phyloP scores from a whole-genome alignment of 2,888 invertebrate species.

The Nebria brevicollis region DNA sequence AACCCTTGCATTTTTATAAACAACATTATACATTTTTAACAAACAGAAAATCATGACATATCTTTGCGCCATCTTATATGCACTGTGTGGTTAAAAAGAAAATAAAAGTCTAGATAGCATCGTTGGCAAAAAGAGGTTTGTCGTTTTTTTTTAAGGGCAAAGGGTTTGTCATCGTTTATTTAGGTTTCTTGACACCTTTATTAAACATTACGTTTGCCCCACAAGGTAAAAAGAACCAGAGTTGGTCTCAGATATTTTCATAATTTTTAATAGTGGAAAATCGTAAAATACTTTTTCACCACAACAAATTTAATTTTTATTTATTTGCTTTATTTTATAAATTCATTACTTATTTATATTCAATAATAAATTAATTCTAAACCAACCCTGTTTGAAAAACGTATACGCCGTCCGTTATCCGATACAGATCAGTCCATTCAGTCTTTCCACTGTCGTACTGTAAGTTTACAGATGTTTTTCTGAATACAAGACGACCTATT shows the following conservation, averaged over 20 bases:
- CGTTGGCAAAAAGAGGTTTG: constrained; percentile 34
- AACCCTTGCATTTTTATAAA: constrained; percentile 18
- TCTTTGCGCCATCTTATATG: constrained; percentile 34
- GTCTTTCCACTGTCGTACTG: constrained; percentile 28
- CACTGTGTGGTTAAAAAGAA: constrained; percentile 22
- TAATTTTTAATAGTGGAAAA: too few relatives aligned
- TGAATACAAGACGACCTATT: constrained; percentile 24
- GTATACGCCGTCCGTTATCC: constrained; percentile 38
- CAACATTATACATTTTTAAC: constrained; percentile 25
- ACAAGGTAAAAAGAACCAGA: constrained; percentile 2
- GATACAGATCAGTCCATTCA: constrained; percentile 42
- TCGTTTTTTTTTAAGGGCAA: constrained; percentile 21
- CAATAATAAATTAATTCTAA: background rate
- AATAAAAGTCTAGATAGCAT: constrained; percentile 23
- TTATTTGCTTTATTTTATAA: too few relatives aligned
- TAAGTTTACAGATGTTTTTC: constrained; percentile 38
- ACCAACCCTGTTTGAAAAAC: constrained; percentile 15
- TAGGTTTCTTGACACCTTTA: constrained; percentile 43
- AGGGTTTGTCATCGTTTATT: constrained; percentile 36
- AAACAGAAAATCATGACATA: constrained; percentile 38
- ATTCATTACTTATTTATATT: too few relatives aligned
- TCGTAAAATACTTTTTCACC: too few relatives aligned
- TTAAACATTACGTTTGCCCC: constrained; percentile 28
- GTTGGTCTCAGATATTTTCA: background rate
- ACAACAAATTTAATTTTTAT: too few relatives aligned